A percentile compares a stretch with the other conserved stretches of the same genome.
Evolutionary conservation across 2,888 invertebrate species (phyloP).

Genomic region (Pseudococcus longispinus): DNA sequence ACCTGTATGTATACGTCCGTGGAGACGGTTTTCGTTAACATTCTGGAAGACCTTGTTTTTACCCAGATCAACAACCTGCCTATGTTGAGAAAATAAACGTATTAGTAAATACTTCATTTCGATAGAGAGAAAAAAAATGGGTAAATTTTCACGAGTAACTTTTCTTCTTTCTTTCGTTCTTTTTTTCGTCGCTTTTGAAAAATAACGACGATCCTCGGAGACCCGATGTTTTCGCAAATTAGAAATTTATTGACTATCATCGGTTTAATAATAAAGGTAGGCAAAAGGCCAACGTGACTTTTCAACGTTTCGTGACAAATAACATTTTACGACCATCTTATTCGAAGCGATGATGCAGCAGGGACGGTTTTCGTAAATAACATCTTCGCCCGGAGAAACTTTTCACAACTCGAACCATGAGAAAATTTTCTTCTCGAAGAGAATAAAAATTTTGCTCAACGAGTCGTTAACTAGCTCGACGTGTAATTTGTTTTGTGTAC

Average conservation of each 20-base stretch:
- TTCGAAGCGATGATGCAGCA: constrained; percentile 3
- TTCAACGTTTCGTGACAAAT: constrained; percentile 17
- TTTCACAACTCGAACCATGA: neutral
- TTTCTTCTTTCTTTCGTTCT: neutral
- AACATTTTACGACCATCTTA: neutral
- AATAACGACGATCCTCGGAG: neutral
- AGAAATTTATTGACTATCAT: constrained; percentile 28
- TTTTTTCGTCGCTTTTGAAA: too few relatives aligned
- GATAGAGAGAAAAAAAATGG: neutral
- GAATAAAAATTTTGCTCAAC: neutral
- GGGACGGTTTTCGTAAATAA: constrained; percentile 8
- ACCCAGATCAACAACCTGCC: neutral
- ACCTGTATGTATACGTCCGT: neutral
- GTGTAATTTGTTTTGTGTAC: neutral
- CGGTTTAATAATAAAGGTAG: constrained; percentile 30
- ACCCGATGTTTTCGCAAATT: constrained; percentile 7
- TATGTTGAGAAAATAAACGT: neutral
- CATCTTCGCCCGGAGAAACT: neutral
- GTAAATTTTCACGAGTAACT: neutral
- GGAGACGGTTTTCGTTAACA: neutral
- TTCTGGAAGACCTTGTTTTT: neutral
- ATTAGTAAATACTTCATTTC: neutral
- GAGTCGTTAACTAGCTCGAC: neutral
- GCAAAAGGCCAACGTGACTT: constrained; percentile 22
- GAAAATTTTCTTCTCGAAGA: neutral